These are phyloP conservation scores for Pomatorhinus ruficollis DNA, from an alignment of 2,113 vertebrate species.

Conservation along the genomic window DNA sequence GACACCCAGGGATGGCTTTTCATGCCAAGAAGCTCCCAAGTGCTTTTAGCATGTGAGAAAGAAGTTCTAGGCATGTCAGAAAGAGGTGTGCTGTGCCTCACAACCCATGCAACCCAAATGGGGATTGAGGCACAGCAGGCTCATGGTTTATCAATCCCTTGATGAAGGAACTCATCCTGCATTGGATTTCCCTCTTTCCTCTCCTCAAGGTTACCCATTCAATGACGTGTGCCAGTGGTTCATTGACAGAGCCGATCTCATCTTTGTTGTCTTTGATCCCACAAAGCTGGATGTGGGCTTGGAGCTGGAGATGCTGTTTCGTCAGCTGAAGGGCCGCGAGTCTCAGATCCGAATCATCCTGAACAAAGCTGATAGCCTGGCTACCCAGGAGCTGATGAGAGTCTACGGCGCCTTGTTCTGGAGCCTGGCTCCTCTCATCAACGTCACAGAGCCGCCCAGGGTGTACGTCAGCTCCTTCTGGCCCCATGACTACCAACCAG, in stretches of 20 bases:
- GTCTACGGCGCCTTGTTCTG: conserved; percentile 97
- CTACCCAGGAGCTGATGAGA: conserved; percentile 95
- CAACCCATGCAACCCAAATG: neutral
- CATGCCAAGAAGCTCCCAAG: neutral
- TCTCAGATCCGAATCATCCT: conserved; percentile 98
- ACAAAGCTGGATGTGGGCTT: conserved; percentile 96
- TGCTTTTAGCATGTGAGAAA: neutral
- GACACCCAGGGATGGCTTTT: neutral
- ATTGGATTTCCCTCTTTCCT: conserved; percentile 35
- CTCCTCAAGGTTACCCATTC: conserved; percentile 90
- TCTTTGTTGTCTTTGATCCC: conserved; percentile 97
- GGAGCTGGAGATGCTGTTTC: conserved; percentile 95
- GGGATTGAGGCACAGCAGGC: neutral
- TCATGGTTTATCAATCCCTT: neutral
- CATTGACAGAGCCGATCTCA: conserved; percentile 96
- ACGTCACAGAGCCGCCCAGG: conserved; percentile 93
- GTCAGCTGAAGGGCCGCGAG: conserved; percentile 94
- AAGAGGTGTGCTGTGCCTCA: neutral
- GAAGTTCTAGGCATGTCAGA: neutral
- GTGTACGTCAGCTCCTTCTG: conserved; percentile 99
- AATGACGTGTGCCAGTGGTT: conserved; percentile 99
- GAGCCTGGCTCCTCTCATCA: conserved; percentile 97
- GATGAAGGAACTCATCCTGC: neutral
- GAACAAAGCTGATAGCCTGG: conserved; percentile 96
- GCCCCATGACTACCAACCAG: conserved; percentile 91